Evolutionary conservation across 1,140 invertebrate species (phyloP).

Genomic region (Mycetomoellerius zeteki): DNA sequence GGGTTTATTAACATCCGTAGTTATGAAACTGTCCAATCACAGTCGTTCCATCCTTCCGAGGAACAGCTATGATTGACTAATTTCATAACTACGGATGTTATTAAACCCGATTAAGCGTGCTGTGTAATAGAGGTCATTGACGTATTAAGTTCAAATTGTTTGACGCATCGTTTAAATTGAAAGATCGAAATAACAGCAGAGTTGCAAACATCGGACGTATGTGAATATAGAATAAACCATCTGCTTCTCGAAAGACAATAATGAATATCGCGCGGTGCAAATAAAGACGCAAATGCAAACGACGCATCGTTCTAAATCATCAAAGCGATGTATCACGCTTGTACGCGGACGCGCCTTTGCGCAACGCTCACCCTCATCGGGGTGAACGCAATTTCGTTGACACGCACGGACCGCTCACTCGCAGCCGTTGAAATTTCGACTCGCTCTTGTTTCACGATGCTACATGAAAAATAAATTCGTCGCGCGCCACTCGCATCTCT

Average conservation of each 20-base stretch:
- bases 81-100: no score
- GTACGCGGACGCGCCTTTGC: slow-evolving; percentile 42
- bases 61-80: no score
- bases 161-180: slow-evolving; percentile 46
- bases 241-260: slow-evolving; percentile 71
- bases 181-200: slow-evolving; percentile 26
- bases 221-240: slow-evolving; percentile 74
- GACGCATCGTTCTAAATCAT: slow-evolving; percentile 71
- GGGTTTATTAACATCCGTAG: no score
- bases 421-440: slow-evolving; percentile 60
- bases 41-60: no score
- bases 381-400: slow-evolving; percentile 67
- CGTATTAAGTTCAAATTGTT: slow-evolving; percentile 21
- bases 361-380: slow-evolving; percentile 54
- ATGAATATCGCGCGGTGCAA: slow-evolving; percentile 73
- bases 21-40: no score
- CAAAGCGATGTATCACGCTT: slow-evolving; percentile 74
- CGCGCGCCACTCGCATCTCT: slow-evolving; percentile 41
- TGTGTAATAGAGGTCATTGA: no score
- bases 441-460: not conserved
- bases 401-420: slow-evolving; percentile 56
- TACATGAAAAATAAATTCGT: slow-evolving; percentile 57
- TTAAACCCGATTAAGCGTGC: no score
- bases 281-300: slow-evolving; percentile 67
- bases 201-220: not conserved